Evolutionary conservation across 2,888 invertebrate species (phyloP), one percentile per base, ranked within the genome.

Genomic region (Ophioninae sp.): DNA sequence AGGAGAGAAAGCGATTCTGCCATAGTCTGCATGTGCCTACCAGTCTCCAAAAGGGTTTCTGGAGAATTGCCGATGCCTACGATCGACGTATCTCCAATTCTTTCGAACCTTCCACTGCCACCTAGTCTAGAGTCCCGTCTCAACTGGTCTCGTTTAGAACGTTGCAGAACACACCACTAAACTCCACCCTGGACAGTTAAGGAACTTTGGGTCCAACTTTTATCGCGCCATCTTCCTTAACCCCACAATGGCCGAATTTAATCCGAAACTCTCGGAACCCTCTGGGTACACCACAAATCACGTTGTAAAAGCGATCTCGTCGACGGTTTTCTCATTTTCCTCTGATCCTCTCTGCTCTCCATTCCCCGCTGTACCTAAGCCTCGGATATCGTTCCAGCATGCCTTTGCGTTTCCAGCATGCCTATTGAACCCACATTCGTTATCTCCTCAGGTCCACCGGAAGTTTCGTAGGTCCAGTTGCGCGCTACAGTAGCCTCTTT

Each of bases 211-310:
- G 88, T 90, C 90, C 88, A 90, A 91, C 88, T 92, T 92, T 91
- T 90, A 89, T 90, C 90, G 87, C 86, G 89, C 90, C 90, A 91
- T 91, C 91, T 90, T 90, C 90, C 89, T 89, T 90, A 89, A 83
- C 76, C 90, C 88, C 89, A 88, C 89, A 91, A 91, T 89, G 90
- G 90, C 88, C 89, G 88, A 91, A 92, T 91, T 92, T 92, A 91
- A 92, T 92, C 91, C 89, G 85, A 88, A 91, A 91, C 90, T 91
- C 90, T 87, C 87, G 86, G 72, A 75, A 80, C 88, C 89, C 88
- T 87, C n/a, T n/a, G 85, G 88, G 87, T 83, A 89, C 85, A 86
- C 92, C 92, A 91, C 92, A 91, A 92, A 92, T 92, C 92, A 92
- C 91, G 89, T 89, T 91, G 89, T 92, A 91, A 92, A 91, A 91